phyloP scores from a whole-genome alignment of 2,113 vertebrate species.

The Circaetus gallicus region DNA sequence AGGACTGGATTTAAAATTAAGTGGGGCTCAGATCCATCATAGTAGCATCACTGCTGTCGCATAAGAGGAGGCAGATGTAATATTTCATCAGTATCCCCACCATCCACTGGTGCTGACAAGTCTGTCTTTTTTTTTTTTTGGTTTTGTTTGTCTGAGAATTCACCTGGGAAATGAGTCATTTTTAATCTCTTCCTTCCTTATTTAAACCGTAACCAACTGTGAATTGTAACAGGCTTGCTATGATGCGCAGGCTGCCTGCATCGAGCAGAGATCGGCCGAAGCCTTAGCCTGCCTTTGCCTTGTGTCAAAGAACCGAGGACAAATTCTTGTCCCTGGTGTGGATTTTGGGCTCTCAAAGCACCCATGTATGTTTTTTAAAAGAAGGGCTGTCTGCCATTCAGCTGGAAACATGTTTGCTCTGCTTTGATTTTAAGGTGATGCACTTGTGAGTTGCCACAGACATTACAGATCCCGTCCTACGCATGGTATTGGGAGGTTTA shows the following conservation, averaged over 20 bases:
- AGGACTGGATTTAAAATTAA: background rate
- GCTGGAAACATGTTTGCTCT: background rate
- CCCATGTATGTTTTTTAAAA: rapidly evolving
- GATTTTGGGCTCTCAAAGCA: background rate
- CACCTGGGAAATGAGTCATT: background rate
- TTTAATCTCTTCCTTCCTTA: background rate
- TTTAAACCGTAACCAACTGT: background rate
- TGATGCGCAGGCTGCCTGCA: background rate
- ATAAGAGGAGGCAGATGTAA: background rate
- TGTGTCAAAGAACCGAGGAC: background rate
- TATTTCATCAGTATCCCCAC: background rate
- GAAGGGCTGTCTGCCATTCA: background rate
- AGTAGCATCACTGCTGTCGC: background rate
- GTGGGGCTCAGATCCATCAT: background rate
- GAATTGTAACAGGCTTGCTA: background rate
- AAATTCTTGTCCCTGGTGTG: background rate
- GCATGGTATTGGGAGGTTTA: constrained; percentile 85
- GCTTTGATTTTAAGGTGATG: constrained; percentile 54
- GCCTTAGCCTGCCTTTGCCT: background rate
- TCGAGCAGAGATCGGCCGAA: background rate
- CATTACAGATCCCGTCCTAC: constrained; percentile 80
- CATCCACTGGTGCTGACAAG: background rate
- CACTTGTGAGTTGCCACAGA: constrained; percentile 50
- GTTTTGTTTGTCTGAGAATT: background rate
- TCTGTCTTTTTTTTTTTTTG: background rate